These are phyloP conservation scores for Halocynthia roretzi DNA, from an alignment of 23 tunicate genomes.

Conservation along the genomic window DNA sequence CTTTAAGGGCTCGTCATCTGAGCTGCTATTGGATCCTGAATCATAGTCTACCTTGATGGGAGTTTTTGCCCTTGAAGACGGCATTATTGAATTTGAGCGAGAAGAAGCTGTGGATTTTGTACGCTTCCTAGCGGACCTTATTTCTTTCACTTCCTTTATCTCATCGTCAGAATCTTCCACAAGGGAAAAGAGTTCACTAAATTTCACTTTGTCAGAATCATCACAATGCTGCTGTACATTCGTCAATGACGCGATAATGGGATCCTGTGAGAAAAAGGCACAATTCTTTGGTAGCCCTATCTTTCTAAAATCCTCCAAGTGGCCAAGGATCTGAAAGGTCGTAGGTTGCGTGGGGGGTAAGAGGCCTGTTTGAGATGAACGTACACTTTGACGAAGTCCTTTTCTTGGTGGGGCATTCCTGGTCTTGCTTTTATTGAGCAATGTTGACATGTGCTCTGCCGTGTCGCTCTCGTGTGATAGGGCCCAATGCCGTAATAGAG, in stretches of 20 bases:
- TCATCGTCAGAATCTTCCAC: slow-evolving; percentile 80
- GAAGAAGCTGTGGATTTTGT: slow-evolving; percentile 17
- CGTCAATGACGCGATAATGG: slow-evolving; percentile 72
- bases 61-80: not conserved
- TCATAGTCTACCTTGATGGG: slow-evolving; percentile 12
- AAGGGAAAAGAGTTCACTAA: slow-evolving; percentile 74
- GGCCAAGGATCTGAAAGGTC: slow-evolving; percentile 58
- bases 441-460: slow-evolving; percentile 54
- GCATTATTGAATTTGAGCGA: not conserved
- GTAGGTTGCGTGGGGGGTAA: slow-evolving; percentile 58
- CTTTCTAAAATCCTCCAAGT: slow-evolving; percentile 79
- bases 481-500: slow-evolving; percentile 90
- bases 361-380: slow-evolving; percentile 21
- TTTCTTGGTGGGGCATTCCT: slow-evolving; percentile 78
- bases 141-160: slow-evolving; percentile 14
- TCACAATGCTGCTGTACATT: slow-evolving; percentile 77
- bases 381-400: slow-evolving; percentile 63
- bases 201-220: slow-evolving; percentile 61
- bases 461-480: slow-evolving; percentile 49
- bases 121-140: slow-evolving; percentile 16
- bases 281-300: slow-evolving; percentile 49
- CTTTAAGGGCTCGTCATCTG: slow-evolving; percentile 3
- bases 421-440: slow-evolving; percentile 60
- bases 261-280: slow-evolving; percentile 56
- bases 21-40: slow-evolving; percentile 18